Evolutionary conservation across 1,140 invertebrate species (phyloP).

Genomic region (Yoshiicerus persimilis): DNA sequence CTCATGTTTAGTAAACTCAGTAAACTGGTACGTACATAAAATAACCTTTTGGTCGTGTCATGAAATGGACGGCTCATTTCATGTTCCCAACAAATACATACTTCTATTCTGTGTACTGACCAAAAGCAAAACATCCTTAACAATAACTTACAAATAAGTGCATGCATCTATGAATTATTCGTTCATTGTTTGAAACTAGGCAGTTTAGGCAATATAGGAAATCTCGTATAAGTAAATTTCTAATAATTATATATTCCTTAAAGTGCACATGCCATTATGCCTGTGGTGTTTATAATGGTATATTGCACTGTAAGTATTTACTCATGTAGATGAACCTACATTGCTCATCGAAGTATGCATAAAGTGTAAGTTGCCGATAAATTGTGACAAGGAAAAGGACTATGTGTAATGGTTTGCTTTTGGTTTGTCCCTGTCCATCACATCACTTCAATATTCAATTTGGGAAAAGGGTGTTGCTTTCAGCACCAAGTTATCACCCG

Average conservation of each 20-base stretch:
- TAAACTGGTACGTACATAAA: neutral
- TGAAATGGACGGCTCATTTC: neutral
- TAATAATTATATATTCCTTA: too few relatives aligned
- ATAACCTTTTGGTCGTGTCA: neutral
- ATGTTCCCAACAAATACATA: neutral
- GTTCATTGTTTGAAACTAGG: neutral
- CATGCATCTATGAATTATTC: too few relatives aligned
- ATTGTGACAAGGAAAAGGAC: constrained; percentile 1
- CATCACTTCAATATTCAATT: neutral
- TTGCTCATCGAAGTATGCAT: neutral
- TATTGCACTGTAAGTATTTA: neutral
- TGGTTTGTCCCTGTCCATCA: constrained; percentile 9
- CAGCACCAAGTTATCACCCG: constrained; percentile 43
- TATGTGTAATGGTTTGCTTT: neutral
- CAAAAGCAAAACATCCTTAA: neutral
- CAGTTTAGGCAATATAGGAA: neutral
- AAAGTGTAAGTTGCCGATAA: neutral
- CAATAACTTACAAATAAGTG: neutral
- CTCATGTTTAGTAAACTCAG: neutral
- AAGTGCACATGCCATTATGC: too few relatives aligned
- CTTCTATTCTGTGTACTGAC: neutral
- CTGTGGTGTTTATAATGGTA: too few relatives aligned
- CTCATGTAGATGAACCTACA: neutral
- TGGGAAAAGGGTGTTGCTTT: constrained; percentile 45
- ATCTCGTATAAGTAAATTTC: too few relatives aligned